Conservation (phyloP, 2,113 vertebrate genomes). For the Oceanites oceanicus region DNA sequence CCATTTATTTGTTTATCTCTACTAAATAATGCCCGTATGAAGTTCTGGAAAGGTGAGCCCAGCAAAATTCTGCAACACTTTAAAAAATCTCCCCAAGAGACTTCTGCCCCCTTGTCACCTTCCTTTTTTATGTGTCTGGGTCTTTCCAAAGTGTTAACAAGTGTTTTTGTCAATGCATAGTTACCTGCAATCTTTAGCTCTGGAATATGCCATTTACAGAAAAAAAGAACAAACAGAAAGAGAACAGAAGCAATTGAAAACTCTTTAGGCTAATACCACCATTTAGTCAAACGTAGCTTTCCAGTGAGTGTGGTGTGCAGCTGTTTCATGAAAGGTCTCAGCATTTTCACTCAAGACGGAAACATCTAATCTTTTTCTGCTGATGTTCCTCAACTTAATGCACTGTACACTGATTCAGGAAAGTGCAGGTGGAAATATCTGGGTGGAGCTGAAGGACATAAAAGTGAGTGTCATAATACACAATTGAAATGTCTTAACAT, state of each 20-base stretch:
- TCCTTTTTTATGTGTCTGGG: not conserved
- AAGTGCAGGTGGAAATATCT: not conserved
- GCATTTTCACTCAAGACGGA: not conserved
- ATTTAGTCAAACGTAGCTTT: not conserved
- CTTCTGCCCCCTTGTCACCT: not conserved
- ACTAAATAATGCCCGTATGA: not conserved
- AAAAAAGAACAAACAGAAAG: not conserved
- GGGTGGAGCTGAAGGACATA: not conserved
- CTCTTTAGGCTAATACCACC: not conserved
- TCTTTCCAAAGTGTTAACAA: not conserved
- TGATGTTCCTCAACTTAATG: not conserved
- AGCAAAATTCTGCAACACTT: not conserved
- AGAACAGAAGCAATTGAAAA: not conserved
- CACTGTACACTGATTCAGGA: not conserved
- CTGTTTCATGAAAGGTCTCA: not conserved
- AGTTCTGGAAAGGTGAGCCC: not conserved
- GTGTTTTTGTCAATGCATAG: not conserved
- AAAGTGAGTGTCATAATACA: not conserved
- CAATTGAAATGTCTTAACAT: not conserved
- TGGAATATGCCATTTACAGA: not conserved
- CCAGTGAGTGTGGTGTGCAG: not conserved
- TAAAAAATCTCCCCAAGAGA: not conserved
- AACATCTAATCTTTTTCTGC: not conserved
- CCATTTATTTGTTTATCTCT: not conserved
- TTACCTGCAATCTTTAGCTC: not conserved